Base-by-base conservation (phyloP, 2,797 vertebrate genomes). In the Denticeps clupeoides region DNA sequence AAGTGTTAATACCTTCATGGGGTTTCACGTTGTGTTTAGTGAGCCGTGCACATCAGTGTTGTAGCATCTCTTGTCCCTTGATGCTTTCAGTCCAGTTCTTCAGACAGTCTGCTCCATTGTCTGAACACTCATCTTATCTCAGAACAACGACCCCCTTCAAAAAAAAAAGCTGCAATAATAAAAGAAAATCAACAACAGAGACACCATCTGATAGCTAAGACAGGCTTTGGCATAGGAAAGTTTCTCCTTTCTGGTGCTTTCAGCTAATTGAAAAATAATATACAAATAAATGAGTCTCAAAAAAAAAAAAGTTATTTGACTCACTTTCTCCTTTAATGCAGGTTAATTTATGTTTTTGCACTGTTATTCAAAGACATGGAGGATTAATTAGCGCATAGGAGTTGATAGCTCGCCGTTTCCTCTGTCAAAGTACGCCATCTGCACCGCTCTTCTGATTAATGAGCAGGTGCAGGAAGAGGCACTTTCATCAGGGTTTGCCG, bases 391-490 rank as follows among this genome's bases (percentile, higher is more conserved):
- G 70, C 63, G 37, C 45, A 25, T 59, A 62, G 56, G 65, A 60
- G 58, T 66, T 73, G 72, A 77, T 70, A 58, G 59, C 67, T 56
- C 55, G 70, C 65, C 64, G 62, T 64, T 52, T 61, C 69, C 53
- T 73, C 65, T 74, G 74, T 79, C 73, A 74, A 66, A 61, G 67
- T 69, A 65, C 44, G 50, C 77, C 75, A 83, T 81, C 79, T 80
- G 75, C 52, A 76, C 63, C 44, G 53, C 58, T 54, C 46, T 59
- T 57, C 66, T 76, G 75, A 81, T 80, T 77, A 80, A 78, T 70
- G 71, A 81, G 71, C 74, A 81, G 75, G 74, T 79, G 72, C 66
- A 63, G 56, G 52, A 64, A 62, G 53, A 72, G 62, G 56, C 49
- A 47, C 65, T 72, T 72, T 73, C 68, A 66, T 74, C 67, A 69